A percentile compares a stretch with the other conserved stretches of the same genome.
Evolutionary conservation across 2,888 invertebrate genomes (phyloP).

Genomic region (Sepioteuthis lessoniana): DNA sequence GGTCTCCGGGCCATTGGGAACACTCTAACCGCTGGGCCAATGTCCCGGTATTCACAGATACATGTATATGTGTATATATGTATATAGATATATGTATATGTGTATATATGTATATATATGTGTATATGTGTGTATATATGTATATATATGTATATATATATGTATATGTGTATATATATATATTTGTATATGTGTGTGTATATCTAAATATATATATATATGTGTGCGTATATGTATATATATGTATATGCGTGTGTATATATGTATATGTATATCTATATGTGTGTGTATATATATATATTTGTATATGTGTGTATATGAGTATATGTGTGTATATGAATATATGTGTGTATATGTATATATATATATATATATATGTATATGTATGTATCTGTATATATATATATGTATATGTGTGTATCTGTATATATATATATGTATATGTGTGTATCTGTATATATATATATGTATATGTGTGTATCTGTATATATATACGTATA

Average conservation of each 20-base stretch:
- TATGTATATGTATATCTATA: background rate
- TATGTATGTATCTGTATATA: background rate
- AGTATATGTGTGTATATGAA: background rate
- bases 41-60: no score
- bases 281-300: background rate
- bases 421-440: background rate
- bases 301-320: background rate
- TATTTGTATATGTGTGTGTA: background rate
- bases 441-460: background rate
- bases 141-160: background rate
- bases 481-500: background rate
- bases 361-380: conserved; percentile 1
- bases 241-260: background rate
- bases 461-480: background rate
- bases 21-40: no score
- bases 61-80: no score
- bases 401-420: background rate
- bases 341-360: background rate
- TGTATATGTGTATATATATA: background rate
- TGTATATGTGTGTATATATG: background rate
- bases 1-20: no score
- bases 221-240: background rate
- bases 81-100: background rate
- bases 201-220: background rate
- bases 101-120: background rate